Conservation (phyloP, 2,888 invertebrate genomes). For the Taenaris catops region DNA sequence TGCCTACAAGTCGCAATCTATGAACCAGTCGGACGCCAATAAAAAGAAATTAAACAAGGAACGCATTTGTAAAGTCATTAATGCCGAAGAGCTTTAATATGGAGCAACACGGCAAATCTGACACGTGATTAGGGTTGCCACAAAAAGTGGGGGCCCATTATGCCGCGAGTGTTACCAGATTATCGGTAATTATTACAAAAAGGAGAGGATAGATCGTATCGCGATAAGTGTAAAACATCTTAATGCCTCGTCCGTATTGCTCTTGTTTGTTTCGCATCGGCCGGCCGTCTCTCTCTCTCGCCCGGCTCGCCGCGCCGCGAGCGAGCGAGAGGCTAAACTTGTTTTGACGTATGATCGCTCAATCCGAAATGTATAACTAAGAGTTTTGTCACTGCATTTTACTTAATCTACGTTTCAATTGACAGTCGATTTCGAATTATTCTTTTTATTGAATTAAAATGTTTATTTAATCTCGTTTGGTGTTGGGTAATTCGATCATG, state of each 20-base stretch:
- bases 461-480: constrained; percentile 27
- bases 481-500: constrained; percentile 20
- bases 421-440: constrained; percentile 47
- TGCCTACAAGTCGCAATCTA: too few species aligned
- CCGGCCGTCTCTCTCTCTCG: constrained; percentile 47
- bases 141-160: constrained; percentile 70
- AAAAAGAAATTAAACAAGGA: constrained; percentile 54
- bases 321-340: constrained; percentile 40
- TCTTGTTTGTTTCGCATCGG: constrained; percentile 69
- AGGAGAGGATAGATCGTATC: constrained; percentile 62
- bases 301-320: constrained; percentile 17
- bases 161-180: constrained; percentile 72
- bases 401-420: constrained; percentile 52
- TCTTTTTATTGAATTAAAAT: constrained; percentile 31
- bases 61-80: constrained; percentile 62
- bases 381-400: constrained; percentile 51
- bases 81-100: constrained; percentile 47
- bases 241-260: constrained; percentile 70
- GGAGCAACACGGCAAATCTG: constrained; percentile 66
- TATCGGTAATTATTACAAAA: constrained; percentile 76
- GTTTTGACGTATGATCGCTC: constrained; percentile 64
- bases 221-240: constrained; percentile 67
- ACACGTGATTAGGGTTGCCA: constrained; percentile 77
- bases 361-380: constrained; percentile 38
- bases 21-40: constrained; percentile 9